Evolutionary conservation across 2,797 vertebrate genomes (phyloP), one percentile per base, ranked within the genome.

Genomic region (Pseudochaenichthys georgianus): DNA sequence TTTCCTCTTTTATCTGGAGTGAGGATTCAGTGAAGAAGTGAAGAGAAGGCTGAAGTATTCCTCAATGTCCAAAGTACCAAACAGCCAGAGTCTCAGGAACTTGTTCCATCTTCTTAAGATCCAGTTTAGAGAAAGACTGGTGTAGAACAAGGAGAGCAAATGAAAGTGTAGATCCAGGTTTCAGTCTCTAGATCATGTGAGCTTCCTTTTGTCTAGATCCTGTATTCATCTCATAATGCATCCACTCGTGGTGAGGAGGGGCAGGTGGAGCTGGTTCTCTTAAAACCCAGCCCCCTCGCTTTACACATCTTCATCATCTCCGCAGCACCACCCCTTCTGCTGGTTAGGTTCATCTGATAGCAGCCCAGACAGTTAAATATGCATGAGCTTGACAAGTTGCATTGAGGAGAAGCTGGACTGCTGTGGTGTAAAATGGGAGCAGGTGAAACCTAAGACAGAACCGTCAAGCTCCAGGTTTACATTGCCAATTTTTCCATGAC

Each of bases 331-430:
- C 81, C 86, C 82, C 69, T 80, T 86, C 89, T 83, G 66, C 89
- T 86, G 90, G 84, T 82, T 84, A 75, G 90, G 82, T 86, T 92
- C 83, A 95, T 93, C 90, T 91, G 92, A 85, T 94, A 94, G 91
- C 75, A 85, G 83, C 87, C 80, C 84, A 28, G 88, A 91, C 90
- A 81, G 95, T 97, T 91, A 96, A 97, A 96, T 91, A 97, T 97
- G 94, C 88, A 96, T 15, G 63, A 91, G 85, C 82, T 76, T 83
- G 72, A 91, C 85, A 87, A 82, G 87, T 86, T 61, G 73, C 80
- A 80, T 58, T 73, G 82, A 85, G 76, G 69, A 65, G 81, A 46
- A 78, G 58, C 75, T 55, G 45, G 73, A 68, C 71, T 41, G 54
- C 63, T 67, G 72, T 58, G 86, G 83, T 80, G 86, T 82, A 89